Evolutionary conservation across 2,888 invertebrate species (phyloP).

Genomic region (Parasteatoda lunata): DNA sequence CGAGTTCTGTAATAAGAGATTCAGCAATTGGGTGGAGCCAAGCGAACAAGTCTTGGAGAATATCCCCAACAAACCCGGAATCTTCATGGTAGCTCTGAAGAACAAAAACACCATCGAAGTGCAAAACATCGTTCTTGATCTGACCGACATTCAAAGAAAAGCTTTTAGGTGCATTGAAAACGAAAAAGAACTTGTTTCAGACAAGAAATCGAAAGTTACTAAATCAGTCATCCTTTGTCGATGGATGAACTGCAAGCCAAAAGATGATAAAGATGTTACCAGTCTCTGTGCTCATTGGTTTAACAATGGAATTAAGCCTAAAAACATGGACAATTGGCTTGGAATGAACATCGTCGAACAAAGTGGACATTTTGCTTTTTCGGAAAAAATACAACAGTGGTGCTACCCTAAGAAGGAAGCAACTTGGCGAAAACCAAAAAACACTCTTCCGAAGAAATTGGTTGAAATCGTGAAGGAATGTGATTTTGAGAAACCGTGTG

Average conservation of each 20-base stretch:
- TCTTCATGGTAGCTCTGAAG: conserved; percentile 31
- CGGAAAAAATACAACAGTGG: conserved; percentile 35
- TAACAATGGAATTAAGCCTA: conserved; percentile 49
- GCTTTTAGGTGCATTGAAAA: conserved; percentile 14
- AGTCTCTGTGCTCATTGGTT: conserved; percentile 52
- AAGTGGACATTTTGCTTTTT: conserved; percentile 24
- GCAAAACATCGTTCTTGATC: conserved; percentile 22
- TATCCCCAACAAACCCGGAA: conserved; percentile 45
- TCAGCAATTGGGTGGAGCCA: conserved; percentile 28
- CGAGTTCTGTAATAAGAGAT: conserved; percentile 55
- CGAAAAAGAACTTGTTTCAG: conserved; percentile 15
- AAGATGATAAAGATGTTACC: conserved; percentile 39
- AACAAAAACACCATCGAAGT: conserved; percentile 40
- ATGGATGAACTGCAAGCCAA: conserved; percentile 40
- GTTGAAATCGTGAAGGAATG: conserved; percentile 29
- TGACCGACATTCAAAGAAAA: conserved; percentile 17
- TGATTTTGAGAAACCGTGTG: conserved; percentile 23
- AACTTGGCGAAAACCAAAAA: conserved; percentile 43
- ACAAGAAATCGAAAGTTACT: conserved; percentile 48
- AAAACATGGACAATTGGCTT: conserved; percentile 18
- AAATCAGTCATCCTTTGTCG: conserved; percentile 37
- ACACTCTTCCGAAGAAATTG: not conserved
- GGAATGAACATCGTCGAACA: conserved; percentile 22
- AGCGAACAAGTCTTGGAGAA: conserved; percentile 43
- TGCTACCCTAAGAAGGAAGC: conserved; percentile 47